These are phyloP conservation scores for Therioaphis trifolii DNA, from an alignment of 2,888 invertebrate species.

Conservation along the genomic window DNA sequence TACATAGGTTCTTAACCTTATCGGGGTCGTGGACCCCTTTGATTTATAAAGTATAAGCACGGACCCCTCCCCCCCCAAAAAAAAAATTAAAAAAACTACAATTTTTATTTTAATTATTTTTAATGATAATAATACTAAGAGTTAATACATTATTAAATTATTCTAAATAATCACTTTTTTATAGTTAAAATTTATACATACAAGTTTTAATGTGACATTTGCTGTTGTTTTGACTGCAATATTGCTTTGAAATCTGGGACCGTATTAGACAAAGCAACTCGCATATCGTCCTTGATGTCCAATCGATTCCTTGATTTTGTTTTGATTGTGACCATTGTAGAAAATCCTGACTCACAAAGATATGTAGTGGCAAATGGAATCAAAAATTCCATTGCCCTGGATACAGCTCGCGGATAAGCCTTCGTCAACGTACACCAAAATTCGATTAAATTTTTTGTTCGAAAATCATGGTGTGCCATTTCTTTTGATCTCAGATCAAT, in stretches of 20 bases:
- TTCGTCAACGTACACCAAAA: no score
- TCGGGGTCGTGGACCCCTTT: neutral
- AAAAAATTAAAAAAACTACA: neutral
- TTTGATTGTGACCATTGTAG: constrained; percentile 23
- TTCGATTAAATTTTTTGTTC: no score
- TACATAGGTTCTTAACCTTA: neutral
- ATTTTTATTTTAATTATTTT: neutral
- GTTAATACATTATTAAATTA: neutral
- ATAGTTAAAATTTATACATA: neutral
- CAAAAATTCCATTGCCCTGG: constrained; percentile 21
- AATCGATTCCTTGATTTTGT: constrained; percentile 12
- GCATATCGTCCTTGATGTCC: constrained; percentile 20
- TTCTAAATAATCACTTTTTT: neutral
- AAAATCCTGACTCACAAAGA: constrained; percentile 12
- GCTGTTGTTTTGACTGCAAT: no score
- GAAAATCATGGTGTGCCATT: no score
- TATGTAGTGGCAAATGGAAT: constrained; percentile 18
- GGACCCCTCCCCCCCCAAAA: no score
- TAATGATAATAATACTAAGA: neutral
- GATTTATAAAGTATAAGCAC: no score
- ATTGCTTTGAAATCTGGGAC: no score
- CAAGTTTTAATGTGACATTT: neutral
- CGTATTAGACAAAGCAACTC: no score
- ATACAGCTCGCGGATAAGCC: constrained; percentile 19
- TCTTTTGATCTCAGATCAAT: no score